A percentile compares a stretch with the other conserved stretches of the same genome.
Evolutionary conservation across 2,797 vertebrate genomes (phyloP).

Genomic region (Erithacus rubecula): DNA sequence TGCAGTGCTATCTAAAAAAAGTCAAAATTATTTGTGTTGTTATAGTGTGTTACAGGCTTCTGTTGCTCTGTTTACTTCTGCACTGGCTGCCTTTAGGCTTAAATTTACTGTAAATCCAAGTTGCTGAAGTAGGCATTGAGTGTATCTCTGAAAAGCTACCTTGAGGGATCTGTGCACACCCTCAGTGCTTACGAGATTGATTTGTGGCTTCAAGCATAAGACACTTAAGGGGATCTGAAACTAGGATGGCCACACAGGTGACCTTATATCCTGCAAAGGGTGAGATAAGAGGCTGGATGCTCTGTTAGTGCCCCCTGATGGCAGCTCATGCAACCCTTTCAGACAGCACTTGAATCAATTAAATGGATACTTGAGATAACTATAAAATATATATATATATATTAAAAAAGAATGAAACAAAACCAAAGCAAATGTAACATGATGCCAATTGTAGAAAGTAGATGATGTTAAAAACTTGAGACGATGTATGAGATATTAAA

Average conservation of each 20-base stretch:
- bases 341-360: background rate
- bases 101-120: slow-evolving; percentile 43
- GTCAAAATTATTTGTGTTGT: background rate
- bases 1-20: background rate
- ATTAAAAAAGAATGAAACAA: background rate
- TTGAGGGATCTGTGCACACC: slow-evolving; percentile 20
- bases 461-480: background rate
- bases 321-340: background rate
- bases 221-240: slow-evolving; percentile 25
- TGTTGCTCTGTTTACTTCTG: background rate
- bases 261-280: background rate
- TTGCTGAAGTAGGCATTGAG: slow-evolving; percentile 28
- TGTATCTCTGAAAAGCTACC: slow-evolving; percentile 9
- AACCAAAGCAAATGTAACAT: fast-evolving
- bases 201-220: slow-evolving; percentile 44
- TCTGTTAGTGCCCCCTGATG: background rate
- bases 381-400: no score
- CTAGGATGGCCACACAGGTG: background rate
- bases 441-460: fast-evolving
- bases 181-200: slow-evolving; percentile 9
- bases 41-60: background rate
- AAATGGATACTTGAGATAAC: background rate
- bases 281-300: background rate
- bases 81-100: background rate
- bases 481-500: background rate